Conservation (phyloP, 2,113 vertebrate genomes). For the Pleuronectes platessa region DNA sequence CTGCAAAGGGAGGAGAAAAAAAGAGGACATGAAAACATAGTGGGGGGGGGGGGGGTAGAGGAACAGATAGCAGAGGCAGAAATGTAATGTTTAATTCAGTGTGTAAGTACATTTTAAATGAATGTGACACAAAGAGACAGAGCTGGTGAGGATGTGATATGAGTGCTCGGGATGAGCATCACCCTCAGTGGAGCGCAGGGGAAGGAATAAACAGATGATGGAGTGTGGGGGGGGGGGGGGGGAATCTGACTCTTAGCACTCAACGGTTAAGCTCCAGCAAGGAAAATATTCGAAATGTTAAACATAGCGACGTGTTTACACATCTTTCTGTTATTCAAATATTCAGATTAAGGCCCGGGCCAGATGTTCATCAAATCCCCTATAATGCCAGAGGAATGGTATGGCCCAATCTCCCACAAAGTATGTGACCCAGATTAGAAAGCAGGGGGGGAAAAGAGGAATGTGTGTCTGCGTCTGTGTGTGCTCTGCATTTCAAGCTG, state of each 20-base stretch:
- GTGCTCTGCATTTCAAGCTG: constrained; percentile 62
- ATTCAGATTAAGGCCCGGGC: constrained; percentile 76
- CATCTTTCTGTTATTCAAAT: constrained; percentile 74
- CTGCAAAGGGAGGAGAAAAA: constrained; percentile 72
- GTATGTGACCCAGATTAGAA: constrained; percentile 85
- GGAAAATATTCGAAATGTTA: constrained; percentile 49
- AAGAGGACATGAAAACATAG: constrained; percentile 49
- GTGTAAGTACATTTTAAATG: constrained; percentile 74
- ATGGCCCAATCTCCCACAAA: constrained; percentile 81
- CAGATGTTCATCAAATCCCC: constrained; percentile 81
- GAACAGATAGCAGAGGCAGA: constrained; percentile 49
- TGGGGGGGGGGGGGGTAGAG: constrained; percentile 16
- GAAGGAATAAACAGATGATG: constrained; percentile 47
- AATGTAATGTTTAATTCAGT: constrained; percentile 75
- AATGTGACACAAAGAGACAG: constrained; percentile 61
- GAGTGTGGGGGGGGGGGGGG: background rate
- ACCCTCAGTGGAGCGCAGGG: constrained; percentile 42
- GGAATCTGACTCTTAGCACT: constrained; percentile 27
- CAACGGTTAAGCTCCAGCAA: constrained; percentile 27
- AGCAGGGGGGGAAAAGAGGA: constrained; percentile 45
- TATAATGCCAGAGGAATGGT: constrained; percentile 75
- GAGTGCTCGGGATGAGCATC: constrained; percentile 40
- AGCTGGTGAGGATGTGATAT: constrained; percentile 49
- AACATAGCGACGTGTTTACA: constrained; percentile 61
- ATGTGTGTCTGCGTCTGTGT: constrained; percentile 39